A percentile compares a stretch with the other conserved stretches of the same genome.
Evolutionary conservation across 1,140 invertebrate species (phyloP).

Genomic region (Argopecten irradians): DNA sequence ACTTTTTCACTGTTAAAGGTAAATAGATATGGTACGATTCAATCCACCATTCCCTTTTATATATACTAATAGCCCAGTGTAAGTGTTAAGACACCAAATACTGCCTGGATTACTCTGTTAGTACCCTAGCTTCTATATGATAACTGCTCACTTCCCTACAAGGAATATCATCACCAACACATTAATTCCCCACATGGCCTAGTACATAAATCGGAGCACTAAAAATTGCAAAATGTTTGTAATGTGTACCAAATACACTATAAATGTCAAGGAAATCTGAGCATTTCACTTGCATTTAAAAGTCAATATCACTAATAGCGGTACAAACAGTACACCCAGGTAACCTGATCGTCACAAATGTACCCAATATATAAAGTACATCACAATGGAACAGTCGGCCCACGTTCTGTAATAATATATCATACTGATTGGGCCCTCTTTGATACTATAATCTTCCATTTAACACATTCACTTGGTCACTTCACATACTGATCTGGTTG

Average conservation of each 20-base stretch:
- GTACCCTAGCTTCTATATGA: neutral
- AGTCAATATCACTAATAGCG: constrained; percentile 21
- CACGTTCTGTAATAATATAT: constrained; percentile 4
- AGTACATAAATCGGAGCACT: neutral
- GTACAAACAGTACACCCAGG: neutral
- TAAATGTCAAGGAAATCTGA: neutral
- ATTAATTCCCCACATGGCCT: neutral
- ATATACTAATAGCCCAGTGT: neutral
- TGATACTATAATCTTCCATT: constrained; percentile 2
- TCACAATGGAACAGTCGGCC: constrained; percentile 15
- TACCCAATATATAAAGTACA: neutral
- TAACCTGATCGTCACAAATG: neutral
- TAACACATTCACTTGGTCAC: constrained; percentile 21
- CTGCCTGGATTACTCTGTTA: constrained; percentile 16
- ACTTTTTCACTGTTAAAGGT: neutral
- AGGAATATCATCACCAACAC: neutral
- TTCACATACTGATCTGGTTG: constrained; percentile 9
- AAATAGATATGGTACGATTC: neutral
- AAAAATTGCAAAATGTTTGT: constrained; percentile 18
- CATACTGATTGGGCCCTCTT: constrained; percentile 14
- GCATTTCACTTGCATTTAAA: neutral
- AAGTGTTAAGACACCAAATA: constrained; percentile 17
- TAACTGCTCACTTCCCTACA: neutral
- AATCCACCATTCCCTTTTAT: neutral
- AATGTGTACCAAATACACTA: neutral